Conservation (phyloP, 2,888 invertebrate species). For the Drosophila neutralis region DNA sequence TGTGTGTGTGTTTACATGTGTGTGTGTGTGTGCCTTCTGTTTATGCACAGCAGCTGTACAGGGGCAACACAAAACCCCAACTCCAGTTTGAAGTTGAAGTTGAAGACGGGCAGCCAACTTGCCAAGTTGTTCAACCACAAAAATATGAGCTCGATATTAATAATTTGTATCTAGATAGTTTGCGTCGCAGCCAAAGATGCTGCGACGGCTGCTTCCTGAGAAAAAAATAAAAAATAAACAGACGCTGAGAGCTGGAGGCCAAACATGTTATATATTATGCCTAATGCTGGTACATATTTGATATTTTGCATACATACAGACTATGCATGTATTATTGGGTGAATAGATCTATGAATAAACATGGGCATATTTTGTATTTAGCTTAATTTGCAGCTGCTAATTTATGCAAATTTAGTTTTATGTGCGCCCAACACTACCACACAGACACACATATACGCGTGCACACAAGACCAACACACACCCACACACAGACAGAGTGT, state of each 20-base stretch:
- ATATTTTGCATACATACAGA: slow-evolving; percentile 34
- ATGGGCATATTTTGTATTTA: slow-evolving; percentile 61
- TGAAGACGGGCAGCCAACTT: slow-evolving; percentile 65
- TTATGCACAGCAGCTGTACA: slow-evolving; percentile 80
- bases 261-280: slow-evolving; percentile 44
- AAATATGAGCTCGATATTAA: slow-evolving; percentile 82
- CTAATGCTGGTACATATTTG: slow-evolving; percentile 27
- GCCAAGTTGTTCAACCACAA: slow-evolving; percentile 69
- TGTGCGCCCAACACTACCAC: slow-evolving; percentile 28
- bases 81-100: slow-evolving; percentile 29
- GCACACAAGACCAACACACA: slow-evolving; percentile 22
- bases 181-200: slow-evolving; percentile 59
- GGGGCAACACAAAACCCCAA: slow-evolving; percentile 40
- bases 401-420: slow-evolving; percentile 71
- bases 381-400: slow-evolving; percentile 76
- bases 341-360: slow-evolving; percentile 41
- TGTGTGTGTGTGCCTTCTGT: slow-evolving; percentile 52
- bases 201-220: slow-evolving; percentile 62
- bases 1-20: slow-evolving; percentile 32
- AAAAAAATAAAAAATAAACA: slow-evolving; percentile 27
- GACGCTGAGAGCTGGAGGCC: slow-evolving; percentile 16
- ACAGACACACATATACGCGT: slow-evolving; percentile 11
- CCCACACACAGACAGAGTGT: slow-evolving; percentile 20
- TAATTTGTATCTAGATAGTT: slow-evolving; percentile 82
- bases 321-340: slow-evolving; percentile 15